These are phyloP conservation scores for Gryllus bimaculatus DNA, from an alignment of 1,140 invertebrate genomes.

Conservation along the genomic window DNA sequence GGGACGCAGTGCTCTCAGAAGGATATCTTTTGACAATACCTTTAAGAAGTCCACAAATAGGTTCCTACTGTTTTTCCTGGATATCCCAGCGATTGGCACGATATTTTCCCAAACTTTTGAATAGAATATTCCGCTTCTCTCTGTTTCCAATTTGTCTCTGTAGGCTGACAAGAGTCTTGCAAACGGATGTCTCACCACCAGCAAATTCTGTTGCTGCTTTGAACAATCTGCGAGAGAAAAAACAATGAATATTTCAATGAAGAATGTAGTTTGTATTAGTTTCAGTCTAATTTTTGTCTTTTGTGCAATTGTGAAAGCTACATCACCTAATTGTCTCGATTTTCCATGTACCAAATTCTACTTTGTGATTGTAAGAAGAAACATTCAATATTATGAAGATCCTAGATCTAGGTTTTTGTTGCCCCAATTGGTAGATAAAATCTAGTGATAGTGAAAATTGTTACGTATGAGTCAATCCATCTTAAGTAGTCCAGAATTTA, in stretches of 20 bases:
- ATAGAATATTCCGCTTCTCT: slow-evolving; percentile 37
- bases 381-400: no score
- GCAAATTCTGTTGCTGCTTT: slow-evolving; percentile 25
- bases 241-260: neutral
- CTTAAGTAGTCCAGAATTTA: no score
- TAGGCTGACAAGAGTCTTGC: slow-evolving; percentile 53
- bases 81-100: slow-evolving; percentile 12
- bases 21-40: slow-evolving; percentile 34
- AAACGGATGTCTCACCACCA: slow-evolving; percentile 52
- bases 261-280: no score
- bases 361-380: no score
- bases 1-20: slow-evolving; percentile 45
- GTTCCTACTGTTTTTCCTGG: slow-evolving; percentile 12
- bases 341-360: no score
- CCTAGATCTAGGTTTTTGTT: no score
- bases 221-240: neutral
- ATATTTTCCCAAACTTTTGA: slow-evolving; percentile 33
- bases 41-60: slow-evolving; percentile 27
- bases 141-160: slow-evolving; percentile 50
- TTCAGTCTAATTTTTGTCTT: no score
- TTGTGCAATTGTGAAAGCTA: no score
- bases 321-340: no score
- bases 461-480: no score
- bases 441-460: no score
- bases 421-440: no score